Percentiles rank a stretch among this genome's conserved stretches.
phyloP scores from a whole-genome alignment of 2,113 vertebrate genomes.

The Rhinogobius similis region DNA sequence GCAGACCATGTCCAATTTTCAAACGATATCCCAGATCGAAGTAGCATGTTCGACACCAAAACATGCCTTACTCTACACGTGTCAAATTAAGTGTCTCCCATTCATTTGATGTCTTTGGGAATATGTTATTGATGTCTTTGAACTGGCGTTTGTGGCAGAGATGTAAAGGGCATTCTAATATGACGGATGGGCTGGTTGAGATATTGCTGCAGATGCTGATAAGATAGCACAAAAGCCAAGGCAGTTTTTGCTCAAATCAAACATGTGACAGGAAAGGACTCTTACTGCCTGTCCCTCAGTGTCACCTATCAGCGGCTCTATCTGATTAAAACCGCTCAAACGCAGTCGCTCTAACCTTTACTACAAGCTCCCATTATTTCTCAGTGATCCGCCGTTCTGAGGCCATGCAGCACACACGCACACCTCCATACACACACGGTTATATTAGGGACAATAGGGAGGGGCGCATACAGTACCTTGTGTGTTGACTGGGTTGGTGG shows the following conservation, averaged over 20 bases:
- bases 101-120: conserved; percentile 43
- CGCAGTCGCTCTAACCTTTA: conserved; percentile 39
- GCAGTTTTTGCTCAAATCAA: conserved; percentile 58
- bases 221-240: conserved; percentile 60
- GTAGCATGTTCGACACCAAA: conserved; percentile 20
- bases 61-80: conserved; percentile 24
- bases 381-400: conserved; percentile 18
- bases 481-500: conserved; percentile 79
- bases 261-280: conserved; percentile 56
- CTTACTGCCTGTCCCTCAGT: conserved; percentile 61
- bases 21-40: neutral
- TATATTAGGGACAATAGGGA: conserved; percentile 67
- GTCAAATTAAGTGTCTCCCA: conserved; percentile 43
- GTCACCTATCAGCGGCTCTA: conserved; percentile 66
- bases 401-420: conserved; percentile 39
- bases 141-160: conserved; percentile 55
- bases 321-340: conserved; percentile 70
- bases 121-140: conserved; percentile 65
- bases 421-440: conserved; percentile 36
- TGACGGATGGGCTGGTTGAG: conserved; percentile 57
- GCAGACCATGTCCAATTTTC: neutral
- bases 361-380: conserved; percentile 31
- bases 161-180: conserved; percentile 70
- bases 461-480: conserved; percentile 81
- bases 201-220: conserved; percentile 69